Percentiles rank a stretch among this genome's conserved stretches.
phyloP scores from a whole-genome alignment of 1,140 invertebrate genomes.

The Papilio xuthus region DNA sequence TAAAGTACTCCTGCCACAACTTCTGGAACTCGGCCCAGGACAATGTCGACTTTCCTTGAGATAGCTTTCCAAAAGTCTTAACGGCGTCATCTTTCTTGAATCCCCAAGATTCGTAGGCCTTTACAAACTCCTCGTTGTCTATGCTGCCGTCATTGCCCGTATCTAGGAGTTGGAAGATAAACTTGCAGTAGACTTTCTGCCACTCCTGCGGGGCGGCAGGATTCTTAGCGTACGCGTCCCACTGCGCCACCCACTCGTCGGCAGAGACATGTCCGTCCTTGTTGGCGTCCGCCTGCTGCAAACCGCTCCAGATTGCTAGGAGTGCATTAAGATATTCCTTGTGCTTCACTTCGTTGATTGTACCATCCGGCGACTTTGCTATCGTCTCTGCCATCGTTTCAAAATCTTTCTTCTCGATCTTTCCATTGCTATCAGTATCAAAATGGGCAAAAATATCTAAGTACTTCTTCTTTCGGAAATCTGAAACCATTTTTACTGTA shows the following conservation, averaged over 20 bases:
- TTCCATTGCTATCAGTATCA: conserved; percentile 88
- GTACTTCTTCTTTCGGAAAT: conserved; percentile 91
- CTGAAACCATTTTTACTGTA: conserved; percentile 85
- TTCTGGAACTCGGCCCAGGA: conserved; percentile 85
- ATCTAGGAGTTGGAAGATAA: conserved; percentile 91
- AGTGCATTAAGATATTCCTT: conserved; percentile 85
- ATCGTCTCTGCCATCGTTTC: conserved; percentile 88
- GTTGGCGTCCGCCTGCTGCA: conserved; percentile 87
- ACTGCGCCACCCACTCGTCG: conserved; percentile 91
- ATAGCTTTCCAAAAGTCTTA: conserved; percentile 87
- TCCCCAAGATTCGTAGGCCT: conserved; percentile 87
- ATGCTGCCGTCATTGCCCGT: conserved; percentile 88
- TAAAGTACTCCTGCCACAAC: conserved; percentile 89
- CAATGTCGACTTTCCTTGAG: conserved; percentile 84
- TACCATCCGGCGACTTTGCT: conserved; percentile 87
- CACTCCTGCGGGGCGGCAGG: conserved; percentile 86
- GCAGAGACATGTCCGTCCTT: conserved; percentile 88
- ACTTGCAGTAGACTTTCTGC: conserved; percentile 88
- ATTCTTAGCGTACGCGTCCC: conserved; percentile 88
- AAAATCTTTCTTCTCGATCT: conserved; percentile 89
- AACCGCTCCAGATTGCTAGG: conserved; percentile 88
- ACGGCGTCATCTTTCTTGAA: conserved; percentile 84
- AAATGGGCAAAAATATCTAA: conserved; percentile 91
- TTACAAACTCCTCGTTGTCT: conserved; percentile 87
- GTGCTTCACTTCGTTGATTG: conserved; percentile 83